A percentile compares a stretch with the other conserved stretches of the same genome.
These are phyloP conservation scores for Peribatodes rhomboidaria DNA, from an alignment of 2,888 invertebrate genomes.

Conservation along the genomic window DNA sequence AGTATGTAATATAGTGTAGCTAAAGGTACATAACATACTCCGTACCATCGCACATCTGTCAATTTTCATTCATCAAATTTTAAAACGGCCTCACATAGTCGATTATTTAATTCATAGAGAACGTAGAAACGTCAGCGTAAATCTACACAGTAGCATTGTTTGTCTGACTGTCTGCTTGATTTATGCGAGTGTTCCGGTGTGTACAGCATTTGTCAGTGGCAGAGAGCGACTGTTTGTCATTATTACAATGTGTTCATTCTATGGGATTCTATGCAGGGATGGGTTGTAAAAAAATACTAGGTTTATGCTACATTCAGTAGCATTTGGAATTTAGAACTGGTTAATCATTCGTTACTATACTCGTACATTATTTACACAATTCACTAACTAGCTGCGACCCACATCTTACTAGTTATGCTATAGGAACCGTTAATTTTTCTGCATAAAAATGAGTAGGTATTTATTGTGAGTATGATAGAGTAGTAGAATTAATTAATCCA, in stretches of 20 bases:
- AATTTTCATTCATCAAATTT: conserved; percentile 65
- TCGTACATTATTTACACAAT: no score
- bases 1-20: no score
- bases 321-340: background rate
- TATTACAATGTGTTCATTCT: conserved; percentile 44
- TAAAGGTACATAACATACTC: no score
- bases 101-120: conserved; percentile 58
- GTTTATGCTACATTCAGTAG: background rate
- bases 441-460: no score
- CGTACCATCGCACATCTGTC: conserved; percentile 47
- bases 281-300: conserved; percentile 33
- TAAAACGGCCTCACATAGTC: conserved; percentile 50
- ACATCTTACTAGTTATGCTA: no score
- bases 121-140: conserved; percentile 44
- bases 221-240: conserved; percentile 41
- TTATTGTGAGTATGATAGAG: no score
- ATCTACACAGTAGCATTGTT: conserved; percentile 41
- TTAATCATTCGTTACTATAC: no score
- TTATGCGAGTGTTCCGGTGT: conserved; percentile 46
- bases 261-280: conserved; percentile 24
- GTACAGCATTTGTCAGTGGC: conserved; percentile 43
- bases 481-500: no score
- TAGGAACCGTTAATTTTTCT: no score
- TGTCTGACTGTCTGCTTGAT: conserved; percentile 45
- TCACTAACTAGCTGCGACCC: no score